Evolutionary conservation across 2,113 vertebrate species (phyloP).

Genomic region (Monopterus albus): DNA sequence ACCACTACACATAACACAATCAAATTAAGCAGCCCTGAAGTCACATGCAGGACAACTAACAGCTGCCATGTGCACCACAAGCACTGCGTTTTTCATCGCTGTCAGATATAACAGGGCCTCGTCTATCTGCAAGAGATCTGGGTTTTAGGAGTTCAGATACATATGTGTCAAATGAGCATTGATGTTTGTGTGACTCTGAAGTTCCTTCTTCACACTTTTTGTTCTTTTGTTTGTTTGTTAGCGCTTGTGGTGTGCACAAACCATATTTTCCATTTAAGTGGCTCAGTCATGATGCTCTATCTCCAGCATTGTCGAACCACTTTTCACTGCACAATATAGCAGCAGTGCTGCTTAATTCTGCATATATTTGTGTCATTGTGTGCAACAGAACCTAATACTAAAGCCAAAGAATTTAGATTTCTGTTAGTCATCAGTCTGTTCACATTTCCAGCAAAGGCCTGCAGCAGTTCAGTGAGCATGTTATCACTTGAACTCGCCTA

Average conservation of each 20-base stretch:
- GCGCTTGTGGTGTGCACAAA: constrained; percentile 65
- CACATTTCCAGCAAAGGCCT: constrained; percentile 5
- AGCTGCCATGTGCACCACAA: constrained; percentile 64
- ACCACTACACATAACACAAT: constrained; percentile 75
- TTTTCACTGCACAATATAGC: background rate
- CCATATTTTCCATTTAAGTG: constrained; percentile 63
- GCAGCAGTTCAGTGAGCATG: constrained; percentile 13
- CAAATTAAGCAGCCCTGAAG: constrained; percentile 76
- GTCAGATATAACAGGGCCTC: constrained; percentile 45
- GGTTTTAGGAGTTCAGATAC: constrained; percentile 60
- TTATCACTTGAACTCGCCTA: constrained; percentile 37
- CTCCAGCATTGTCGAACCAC: constrained; percentile 6
- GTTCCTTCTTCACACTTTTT: constrained; percentile 61
- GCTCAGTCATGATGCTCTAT: constrained; percentile 24
- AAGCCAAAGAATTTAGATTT: constrained; percentile 10
- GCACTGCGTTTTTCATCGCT: constrained; percentile 48
- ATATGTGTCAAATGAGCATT: constrained; percentile 62
- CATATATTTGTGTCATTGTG: constrained; percentile 28
- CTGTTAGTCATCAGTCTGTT: constrained; percentile 8
- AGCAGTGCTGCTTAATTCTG: background rate
- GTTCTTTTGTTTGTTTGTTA: constrained; percentile 26
- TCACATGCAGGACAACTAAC: constrained; percentile 69
- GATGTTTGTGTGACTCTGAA: constrained; percentile 45
- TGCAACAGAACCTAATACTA: constrained; percentile 18
- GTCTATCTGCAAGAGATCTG: constrained; percentile 62